Conservation (phyloP, 2,113 vertebrate genomes). For the Origma solitaria region DNA sequence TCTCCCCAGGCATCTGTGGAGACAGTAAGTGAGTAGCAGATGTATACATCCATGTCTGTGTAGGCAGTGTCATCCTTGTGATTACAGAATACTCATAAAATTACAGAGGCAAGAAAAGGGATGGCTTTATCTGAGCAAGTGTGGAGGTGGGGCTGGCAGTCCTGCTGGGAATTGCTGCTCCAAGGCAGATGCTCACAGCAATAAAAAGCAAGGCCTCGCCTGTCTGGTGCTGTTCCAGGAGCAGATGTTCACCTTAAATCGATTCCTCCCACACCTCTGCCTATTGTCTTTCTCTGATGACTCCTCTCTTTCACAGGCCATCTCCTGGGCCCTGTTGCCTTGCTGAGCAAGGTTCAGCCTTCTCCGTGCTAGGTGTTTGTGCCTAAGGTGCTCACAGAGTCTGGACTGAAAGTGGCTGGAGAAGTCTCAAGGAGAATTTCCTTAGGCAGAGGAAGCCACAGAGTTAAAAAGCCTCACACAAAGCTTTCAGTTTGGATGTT, state of each 20-base stretch:
- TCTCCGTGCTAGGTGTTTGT: fast-evolving
- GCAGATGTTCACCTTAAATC: conserved; percentile 9
- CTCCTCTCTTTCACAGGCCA: neutral
- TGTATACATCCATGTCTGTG: neutral
- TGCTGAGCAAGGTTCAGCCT: neutral
- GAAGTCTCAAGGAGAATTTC: neutral
- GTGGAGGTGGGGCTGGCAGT: neutral
- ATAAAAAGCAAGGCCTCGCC: conserved; percentile 13
- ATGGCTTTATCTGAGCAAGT: conserved; percentile 18
- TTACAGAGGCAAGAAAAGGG: neutral
- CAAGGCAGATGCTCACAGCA: neutral
- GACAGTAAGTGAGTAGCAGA: neutral
- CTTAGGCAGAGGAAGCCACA: neutral
- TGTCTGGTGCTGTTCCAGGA: neutral
- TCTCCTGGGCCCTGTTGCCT: neutral
- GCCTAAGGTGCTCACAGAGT: neutral
- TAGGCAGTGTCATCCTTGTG: neutral
- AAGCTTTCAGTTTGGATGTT: neutral
- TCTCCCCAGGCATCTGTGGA: neutral
- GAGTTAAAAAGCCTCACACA: neutral
- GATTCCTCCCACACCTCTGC: neutral
- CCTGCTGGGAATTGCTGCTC: neutral
- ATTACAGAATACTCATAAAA: neutral
- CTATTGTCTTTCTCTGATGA: neutral
- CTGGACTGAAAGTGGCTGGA: neutral